These are phyloP conservation scores for Laterallus jamaicensis DNA, from an alignment of 2,113 vertebrate genomes.

Conservation along the genomic window DNA sequence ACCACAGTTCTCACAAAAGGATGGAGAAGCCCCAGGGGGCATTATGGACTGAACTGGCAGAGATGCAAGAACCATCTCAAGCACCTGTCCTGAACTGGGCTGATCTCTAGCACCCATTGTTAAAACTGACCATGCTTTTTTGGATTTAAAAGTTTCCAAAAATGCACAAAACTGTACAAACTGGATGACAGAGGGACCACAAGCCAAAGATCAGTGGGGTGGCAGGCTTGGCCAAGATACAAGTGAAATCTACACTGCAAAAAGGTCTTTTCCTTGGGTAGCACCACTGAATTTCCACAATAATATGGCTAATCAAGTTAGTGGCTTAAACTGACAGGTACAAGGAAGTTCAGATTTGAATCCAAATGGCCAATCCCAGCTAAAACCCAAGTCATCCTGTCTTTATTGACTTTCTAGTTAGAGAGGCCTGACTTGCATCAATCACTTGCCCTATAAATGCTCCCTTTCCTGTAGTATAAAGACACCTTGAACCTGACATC, in stretches of 20 bases:
- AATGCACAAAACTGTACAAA: neutral
- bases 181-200: neutral
- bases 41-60: neutral
- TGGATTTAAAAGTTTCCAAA: neutral
- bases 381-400: neutral
- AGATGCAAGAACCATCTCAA: neutral
- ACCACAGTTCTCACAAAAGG: neutral
- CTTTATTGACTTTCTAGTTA: neutral
- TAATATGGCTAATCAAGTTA: neutral
- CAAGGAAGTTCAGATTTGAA: neutral
- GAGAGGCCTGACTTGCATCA: neutral
- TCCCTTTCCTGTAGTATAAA: neutral
- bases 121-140: neutral
- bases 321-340: neutral
- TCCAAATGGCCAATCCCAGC: neutral
- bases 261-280: neutral
- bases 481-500: neutral
- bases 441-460: neutral
- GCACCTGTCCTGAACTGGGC: neutral
- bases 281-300: neutral
- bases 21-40: neutral
- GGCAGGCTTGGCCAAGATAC: neutral
- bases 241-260: neutral
- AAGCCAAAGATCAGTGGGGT: neutral
- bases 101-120: neutral